phyloP scores from a whole-genome alignment of 2,888 invertebrate genomes.

The Cerastis leucographa region DNA sequence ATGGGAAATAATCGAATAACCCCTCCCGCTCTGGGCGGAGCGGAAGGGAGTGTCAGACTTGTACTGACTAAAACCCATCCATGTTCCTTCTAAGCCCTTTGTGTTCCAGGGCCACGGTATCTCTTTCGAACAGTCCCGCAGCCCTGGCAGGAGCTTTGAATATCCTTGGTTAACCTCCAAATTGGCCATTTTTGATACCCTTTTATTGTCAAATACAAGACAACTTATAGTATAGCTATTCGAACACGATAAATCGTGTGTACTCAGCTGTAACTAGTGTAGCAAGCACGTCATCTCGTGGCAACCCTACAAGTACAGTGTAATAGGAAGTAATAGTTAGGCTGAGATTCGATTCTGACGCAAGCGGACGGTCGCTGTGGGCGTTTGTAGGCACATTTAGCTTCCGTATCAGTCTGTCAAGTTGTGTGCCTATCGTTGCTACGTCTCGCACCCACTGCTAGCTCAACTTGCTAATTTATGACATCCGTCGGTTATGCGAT shows the following conservation, averaged over 20 bases:
- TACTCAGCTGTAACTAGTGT: constrained; percentile 2
- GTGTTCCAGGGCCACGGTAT: too few species aligned
- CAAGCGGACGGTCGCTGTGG: constrained; percentile 71
- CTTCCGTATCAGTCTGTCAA: constrained; percentile 75
- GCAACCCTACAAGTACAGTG: constrained; percentile 58
- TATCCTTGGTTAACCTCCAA: neutral
- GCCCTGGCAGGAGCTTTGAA: too few species aligned
- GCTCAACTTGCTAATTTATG: constrained; percentile 74
- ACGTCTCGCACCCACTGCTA: constrained; percentile 68
- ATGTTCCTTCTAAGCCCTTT: too few species aligned
- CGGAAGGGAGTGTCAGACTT: too few species aligned
- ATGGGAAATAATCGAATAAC: too few species aligned
- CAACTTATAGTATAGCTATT: neutral
- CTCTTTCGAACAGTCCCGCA: too few species aligned
- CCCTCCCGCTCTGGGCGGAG: too few species aligned
- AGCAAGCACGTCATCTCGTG: constrained; percentile 27
- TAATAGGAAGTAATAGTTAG: constrained; percentile 77
- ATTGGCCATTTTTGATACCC: constrained; percentile 15
- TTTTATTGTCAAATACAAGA: neutral
- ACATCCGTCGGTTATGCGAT: constrained; percentile 66
- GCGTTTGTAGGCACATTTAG: constrained; percentile 69
- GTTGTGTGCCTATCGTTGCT: constrained; percentile 61
- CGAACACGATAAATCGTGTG: neutral
- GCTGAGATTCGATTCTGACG: constrained; percentile 76
- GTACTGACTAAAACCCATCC: too few species aligned